Conservation (phyloP, 92 coral and sea anemone species). For the Pocillopora grandis region DNA sequence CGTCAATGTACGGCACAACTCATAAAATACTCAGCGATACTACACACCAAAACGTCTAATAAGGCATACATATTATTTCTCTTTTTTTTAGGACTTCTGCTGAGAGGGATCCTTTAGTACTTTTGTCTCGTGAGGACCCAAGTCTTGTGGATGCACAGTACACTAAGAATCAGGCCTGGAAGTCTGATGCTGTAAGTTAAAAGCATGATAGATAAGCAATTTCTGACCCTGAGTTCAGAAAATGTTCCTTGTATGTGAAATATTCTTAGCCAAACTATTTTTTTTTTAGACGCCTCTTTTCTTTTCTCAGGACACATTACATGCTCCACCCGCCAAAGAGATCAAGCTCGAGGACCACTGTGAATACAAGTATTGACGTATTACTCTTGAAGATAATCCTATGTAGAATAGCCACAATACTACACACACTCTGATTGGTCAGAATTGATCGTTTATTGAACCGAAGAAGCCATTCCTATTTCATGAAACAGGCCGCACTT, state of each 20-base stretch:
- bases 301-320: constrained; percentile 75
- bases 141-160: constrained; percentile 91
- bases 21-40: too few relatives aligned
- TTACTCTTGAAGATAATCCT: too few relatives aligned
- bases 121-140: constrained; percentile 85
- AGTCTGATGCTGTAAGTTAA: constrained; percentile 91
- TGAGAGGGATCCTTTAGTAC: constrained; percentile 89
- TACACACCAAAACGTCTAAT: too few relatives aligned
- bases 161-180: constrained; percentile 99
- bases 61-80: too few relatives aligned
- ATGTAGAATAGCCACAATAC: too few relatives aligned
- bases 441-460: too few relatives aligned
- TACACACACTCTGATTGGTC: too few relatives aligned
- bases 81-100: constrained; percentile 67
- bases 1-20: too few relatives aligned
- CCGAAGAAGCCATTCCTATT: too few relatives aligned
- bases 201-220: background rate
- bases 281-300: background rate
- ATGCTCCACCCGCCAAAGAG: constrained; percentile 94
- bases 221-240: background rate
- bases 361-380: constrained; percentile 72
- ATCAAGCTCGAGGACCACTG: constrained; percentile 94
- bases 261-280: background rate
- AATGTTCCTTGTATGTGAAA: background rate
- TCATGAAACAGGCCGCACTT: too few relatives aligned